Conservation (phyloP, 2,113 vertebrate genomes). For the Ramphastos sulfuratus region DNA sequence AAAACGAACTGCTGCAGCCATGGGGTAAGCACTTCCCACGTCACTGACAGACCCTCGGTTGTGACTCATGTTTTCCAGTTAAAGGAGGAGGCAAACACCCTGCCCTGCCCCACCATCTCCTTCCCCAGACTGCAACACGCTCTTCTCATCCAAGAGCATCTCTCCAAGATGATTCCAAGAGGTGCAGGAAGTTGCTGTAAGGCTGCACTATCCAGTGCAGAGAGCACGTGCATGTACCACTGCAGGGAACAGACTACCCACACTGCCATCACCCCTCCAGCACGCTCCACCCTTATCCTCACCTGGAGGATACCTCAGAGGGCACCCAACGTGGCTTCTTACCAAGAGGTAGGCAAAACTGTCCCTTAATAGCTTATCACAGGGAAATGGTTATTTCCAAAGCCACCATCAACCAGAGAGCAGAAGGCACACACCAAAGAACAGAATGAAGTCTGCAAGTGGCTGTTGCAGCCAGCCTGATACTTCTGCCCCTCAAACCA, state of each 20-base stretch:
- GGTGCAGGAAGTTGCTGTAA: not conserved
- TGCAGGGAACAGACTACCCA: not conserved
- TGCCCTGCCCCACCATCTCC: not conserved
- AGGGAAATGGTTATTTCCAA: not conserved
- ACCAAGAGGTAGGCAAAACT: not conserved
- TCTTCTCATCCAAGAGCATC: not conserved
- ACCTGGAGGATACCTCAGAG: not conserved
- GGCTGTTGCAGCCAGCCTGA: not conserved
- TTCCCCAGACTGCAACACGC: not conserved
- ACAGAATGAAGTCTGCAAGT: not conserved
- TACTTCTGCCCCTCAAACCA: not conserved
- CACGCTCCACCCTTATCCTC: not conserved
- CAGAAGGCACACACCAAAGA: not conserved
- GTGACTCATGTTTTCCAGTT: not conserved
- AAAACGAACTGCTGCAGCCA: not conserved
- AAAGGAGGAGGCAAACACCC: not conserved
- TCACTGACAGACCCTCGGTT: not conserved
- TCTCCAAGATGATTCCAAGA: not conserved
- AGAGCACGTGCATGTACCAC: not conserved
- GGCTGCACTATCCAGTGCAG: not conserved
- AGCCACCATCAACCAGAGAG: not conserved
- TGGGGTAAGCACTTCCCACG: not conserved
- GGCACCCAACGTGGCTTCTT: not conserved
- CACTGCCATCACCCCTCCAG: not conserved
- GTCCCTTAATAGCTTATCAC: not conserved